A percentile compares a stretch with the other conserved stretches of the same genome.
These are phyloP conservation scores for Apeira syringaria DNA, from an alignment of 2,888 invertebrate species.

Conservation along the genomic window DNA sequence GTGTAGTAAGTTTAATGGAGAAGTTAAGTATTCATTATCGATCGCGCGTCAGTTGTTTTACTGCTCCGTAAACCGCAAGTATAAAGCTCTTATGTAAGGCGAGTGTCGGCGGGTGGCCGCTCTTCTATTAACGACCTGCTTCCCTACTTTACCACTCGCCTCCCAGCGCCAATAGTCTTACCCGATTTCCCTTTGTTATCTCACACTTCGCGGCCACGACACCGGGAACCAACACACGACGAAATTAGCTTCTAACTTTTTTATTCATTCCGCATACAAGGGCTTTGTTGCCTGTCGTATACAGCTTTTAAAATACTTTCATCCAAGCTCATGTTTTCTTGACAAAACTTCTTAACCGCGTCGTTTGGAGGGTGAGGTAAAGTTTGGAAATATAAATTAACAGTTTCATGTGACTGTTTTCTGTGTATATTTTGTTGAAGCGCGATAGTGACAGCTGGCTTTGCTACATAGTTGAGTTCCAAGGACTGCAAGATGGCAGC, in stretches of 20 bases:
- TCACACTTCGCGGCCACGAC: slow-evolving; percentile 38
- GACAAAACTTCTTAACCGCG: no score
- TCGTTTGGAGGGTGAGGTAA: no score
- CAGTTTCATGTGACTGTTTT: no score
- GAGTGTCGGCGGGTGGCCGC: slow-evolving; percentile 43
- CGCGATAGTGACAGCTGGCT: no score
- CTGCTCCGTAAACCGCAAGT: slow-evolving; percentile 14
- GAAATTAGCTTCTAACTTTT: slow-evolving; percentile 44
- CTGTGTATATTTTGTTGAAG: no score
- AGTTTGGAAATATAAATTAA: no score
- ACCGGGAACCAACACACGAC: slow-evolving; percentile 40
- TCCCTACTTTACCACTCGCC: slow-evolving; percentile 47
- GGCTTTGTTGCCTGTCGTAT: slow-evolving; percentile 23
- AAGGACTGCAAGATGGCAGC: no score
- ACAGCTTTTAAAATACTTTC: slow-evolving; percentile 35
- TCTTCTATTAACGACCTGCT: slow-evolving; percentile 47
- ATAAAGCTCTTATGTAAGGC: slow-evolving; percentile 38
- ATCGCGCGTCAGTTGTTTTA: slow-evolving; percentile 18
- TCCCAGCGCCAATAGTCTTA: slow-evolving; percentile 35
- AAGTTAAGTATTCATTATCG: slow-evolving; percentile 8
- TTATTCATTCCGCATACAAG: slow-evolving; percentile 38
- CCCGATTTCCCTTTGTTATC: slow-evolving; percentile 50
- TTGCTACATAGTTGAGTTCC: no score
- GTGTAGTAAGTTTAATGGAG: neutral
- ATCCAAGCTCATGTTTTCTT: slow-evolving; percentile 10